Conservation (phyloP, 1,140 invertebrate species). For the Apis cerana region DNA sequence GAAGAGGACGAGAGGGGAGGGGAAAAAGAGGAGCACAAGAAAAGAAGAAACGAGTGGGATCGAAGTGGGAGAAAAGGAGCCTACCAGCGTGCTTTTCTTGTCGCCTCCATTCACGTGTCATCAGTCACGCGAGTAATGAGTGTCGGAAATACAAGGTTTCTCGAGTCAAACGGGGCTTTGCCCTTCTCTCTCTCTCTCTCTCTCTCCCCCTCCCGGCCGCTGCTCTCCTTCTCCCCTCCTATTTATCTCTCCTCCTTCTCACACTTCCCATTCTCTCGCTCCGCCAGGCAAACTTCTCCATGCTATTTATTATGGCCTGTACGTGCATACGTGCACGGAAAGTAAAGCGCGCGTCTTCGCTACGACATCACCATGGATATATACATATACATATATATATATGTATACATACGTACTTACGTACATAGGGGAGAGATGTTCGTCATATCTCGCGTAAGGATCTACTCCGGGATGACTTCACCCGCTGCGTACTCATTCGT, state of each 20-base stretch:
- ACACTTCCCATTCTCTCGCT: constrained; percentile 27
- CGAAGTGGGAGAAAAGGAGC: constrained; percentile 42
- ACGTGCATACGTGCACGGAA: constrained; percentile 66
- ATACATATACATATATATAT: too few relatives aligned
- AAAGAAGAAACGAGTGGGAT: constrained; percentile 25
- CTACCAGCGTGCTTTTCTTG: constrained; percentile 70
- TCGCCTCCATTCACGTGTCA: constrained; percentile 75
- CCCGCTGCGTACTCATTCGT: constrained; percentile 61
- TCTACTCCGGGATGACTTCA: constrained; percentile 63
- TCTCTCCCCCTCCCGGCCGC: not conserved
- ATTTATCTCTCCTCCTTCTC: constrained; percentile 28
- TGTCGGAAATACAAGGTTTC: constrained; percentile 76
- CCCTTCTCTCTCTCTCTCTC: constrained; percentile 28
- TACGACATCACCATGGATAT: constrained; percentile 42
- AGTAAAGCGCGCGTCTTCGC: constrained; percentile 60
- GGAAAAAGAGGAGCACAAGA: constrained; percentile 19
- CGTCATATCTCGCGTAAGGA: constrained; percentile 64
- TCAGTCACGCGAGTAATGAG: constrained; percentile 78
- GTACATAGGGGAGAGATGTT: constrained; percentile 53
- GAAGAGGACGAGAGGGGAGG: not conserved
- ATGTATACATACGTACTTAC: constrained; percentile 14
- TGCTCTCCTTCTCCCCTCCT: not conserved
- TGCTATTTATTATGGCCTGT: constrained; percentile 69
- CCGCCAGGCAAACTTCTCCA: constrained; percentile 44
- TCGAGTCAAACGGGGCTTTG: constrained; percentile 58